These are phyloP conservation scores for Plectrocnemia conspersa DNA, from an alignment of 1,140 invertebrate species.

Conservation along the genomic window DNA sequence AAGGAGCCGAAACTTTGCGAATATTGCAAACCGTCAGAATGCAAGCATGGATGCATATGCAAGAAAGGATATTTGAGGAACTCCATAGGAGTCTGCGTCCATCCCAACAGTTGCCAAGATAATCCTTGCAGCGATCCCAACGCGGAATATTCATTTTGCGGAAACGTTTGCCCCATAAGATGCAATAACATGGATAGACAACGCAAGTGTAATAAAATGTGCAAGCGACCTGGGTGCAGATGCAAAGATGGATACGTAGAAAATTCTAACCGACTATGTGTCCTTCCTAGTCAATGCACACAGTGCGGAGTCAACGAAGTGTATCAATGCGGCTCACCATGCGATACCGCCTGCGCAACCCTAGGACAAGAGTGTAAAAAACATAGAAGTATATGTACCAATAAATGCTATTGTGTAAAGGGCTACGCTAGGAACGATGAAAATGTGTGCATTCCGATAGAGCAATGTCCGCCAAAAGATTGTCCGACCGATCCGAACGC, in stretches of 20 bases:
- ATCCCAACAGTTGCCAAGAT: slow-evolving; percentile 10
- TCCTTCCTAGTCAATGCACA: too few species aligned
- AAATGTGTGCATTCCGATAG: slow-evolving; percentile 44
- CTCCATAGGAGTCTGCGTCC: slow-evolving; percentile 34
- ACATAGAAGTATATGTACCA: slow-evolving; percentile 46
- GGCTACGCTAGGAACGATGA: slow-evolving; percentile 44
- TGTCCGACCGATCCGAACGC: background rate
- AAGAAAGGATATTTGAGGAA: slow-evolving; percentile 36
- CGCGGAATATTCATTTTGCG: slow-evolving; percentile 8
- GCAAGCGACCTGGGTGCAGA: slow-evolving; percentile 16
- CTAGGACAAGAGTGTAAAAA: slow-evolving; percentile 47
- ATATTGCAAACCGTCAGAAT: background rate
- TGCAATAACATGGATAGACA: slow-evolving; percentile 16
- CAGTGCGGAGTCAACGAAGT: background rate
- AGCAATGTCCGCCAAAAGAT: slow-evolving; percentile 35
- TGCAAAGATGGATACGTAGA: slow-evolving; percentile 13
- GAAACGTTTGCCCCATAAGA: slow-evolving; percentile 19
- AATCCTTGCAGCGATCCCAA: slow-evolving; percentile 16
- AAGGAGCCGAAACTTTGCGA: background rate
- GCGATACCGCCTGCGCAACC: slow-evolving; percentile 41
- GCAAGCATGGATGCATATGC: slow-evolving; percentile 38
- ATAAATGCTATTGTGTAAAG: slow-evolving; percentile 50
- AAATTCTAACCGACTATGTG: slow-evolving; percentile 1
- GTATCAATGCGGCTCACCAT: background rate
- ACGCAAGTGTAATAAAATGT: slow-evolving; percentile 19